Evolutionary conservation across 2,797 vertebrate species (phyloP).

Genomic region (Dromococcyx pavoninus): DNA sequence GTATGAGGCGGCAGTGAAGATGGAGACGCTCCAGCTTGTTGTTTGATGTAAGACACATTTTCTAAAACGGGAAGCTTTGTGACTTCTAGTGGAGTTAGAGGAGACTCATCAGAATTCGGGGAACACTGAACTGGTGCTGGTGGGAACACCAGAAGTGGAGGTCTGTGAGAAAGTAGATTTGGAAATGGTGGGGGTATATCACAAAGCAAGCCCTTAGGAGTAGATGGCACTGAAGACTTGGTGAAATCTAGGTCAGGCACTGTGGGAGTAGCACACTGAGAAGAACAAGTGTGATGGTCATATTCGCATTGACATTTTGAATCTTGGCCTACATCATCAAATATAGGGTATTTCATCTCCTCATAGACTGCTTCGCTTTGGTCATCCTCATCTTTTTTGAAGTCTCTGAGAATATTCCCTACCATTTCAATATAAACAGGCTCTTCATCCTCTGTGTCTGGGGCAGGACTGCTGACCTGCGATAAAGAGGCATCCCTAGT

Average conservation of each 20-base stretch:
- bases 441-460: constrained; percentile 90
- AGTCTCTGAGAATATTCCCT: constrained; percentile 88
- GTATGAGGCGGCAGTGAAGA: constrained; percentile 80
- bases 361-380: constrained; percentile 96
- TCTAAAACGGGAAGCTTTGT: constrained; percentile 91
- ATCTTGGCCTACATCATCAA: constrained; percentile 91
- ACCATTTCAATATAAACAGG: constrained; percentile 99
- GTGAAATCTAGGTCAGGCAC: constrained; percentile 90
- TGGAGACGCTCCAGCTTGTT: constrained; percentile 84
- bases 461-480: constrained; percentile 84
- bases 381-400: constrained; percentile 86
- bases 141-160: constrained; percentile 95
- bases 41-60: constrained; percentile 92
- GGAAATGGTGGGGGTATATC: constrained; percentile 98
- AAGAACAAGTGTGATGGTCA: constrained; percentile 89
- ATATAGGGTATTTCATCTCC: constrained; percentile 97
- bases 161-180: constrained; percentile 93
- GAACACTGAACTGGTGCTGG: constrained; percentile 96
- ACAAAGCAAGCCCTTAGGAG: constrained; percentile 91
- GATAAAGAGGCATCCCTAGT: constrained; percentile 84
- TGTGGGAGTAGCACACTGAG: constrained; percentile 93
- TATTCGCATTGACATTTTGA: constrained; percentile 77
- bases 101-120: constrained; percentile 97
- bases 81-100: constrained; percentile 94
- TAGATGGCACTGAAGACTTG: constrained; percentile 85